Evolutionary conservation across 2,797 vertebrate genomes (phyloP).

Genomic region (Trachops cirrhosus): DNA sequence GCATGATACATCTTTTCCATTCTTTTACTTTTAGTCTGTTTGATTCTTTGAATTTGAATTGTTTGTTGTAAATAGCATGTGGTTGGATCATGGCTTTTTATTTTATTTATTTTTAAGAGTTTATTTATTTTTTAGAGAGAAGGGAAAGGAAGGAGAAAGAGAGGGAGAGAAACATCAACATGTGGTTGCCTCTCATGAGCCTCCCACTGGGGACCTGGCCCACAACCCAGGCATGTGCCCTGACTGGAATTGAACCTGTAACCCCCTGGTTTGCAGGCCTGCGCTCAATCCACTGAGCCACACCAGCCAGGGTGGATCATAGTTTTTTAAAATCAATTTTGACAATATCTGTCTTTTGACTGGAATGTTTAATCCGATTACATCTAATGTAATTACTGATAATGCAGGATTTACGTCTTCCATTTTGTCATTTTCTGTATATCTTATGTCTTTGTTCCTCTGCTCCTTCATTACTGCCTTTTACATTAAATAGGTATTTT

Average conservation of each 20-base stretch:
- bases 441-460: neutral
- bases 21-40: neutral
- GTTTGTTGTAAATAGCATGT: neutral
- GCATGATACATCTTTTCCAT: neutral
- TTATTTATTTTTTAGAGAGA: too few relatives aligned
- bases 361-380: neutral
- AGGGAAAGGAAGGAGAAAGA: too few relatives aligned
- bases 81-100: neutral
- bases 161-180: too few relatives aligned
- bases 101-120: too few relatives aligned
- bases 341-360: neutral
- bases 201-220: too few relatives aligned
- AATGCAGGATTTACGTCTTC: neutral
- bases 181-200: too few relatives aligned
- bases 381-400: neutral
- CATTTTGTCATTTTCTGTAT: neutral
- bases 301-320: neutral
- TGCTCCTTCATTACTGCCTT: neutral
- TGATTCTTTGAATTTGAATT: constrained; percentile 10
- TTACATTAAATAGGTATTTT: constrained; percentile 5
- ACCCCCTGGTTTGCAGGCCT: too few relatives aligned
- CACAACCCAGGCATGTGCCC: too few relatives aligned
- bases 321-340: neutral
- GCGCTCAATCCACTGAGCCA: too few relatives aligned
- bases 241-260: too few relatives aligned